Percentiles rank a stretch among this genome's conserved stretches.
Conservation (phyloP, 2,113 vertebrate species). For the Ciconia maguari region DNA sequence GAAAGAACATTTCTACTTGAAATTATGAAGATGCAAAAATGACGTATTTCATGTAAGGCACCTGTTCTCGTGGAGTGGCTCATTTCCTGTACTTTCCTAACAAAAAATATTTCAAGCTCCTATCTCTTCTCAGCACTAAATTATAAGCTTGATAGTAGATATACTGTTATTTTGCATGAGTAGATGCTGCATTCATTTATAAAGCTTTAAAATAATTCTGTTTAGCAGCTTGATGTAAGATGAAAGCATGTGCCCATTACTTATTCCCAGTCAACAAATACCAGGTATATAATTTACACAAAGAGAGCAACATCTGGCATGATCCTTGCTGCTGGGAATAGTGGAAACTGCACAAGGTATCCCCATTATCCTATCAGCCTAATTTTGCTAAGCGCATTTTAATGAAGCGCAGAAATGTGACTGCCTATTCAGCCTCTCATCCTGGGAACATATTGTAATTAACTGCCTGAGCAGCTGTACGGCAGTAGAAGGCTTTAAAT, state of each 20-base stretch:
- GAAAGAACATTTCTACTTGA: not conserved
- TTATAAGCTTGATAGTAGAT: not conserved
- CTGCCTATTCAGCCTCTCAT: slow-evolving; percentile 31
- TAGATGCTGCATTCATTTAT: not conserved
- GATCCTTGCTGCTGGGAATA: not conserved
- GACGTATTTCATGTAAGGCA: not conserved
- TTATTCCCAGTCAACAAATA: not conserved
- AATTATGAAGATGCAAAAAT: not conserved
- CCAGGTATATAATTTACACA: not conserved
- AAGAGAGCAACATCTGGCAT: not conserved
- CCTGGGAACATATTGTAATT: slow-evolving; percentile 59
- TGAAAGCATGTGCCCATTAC: not conserved
- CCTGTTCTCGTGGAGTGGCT: not conserved
- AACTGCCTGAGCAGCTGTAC: slow-evolving; percentile 50
- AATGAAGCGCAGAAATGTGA: slow-evolving; percentile 7
- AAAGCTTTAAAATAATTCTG: not conserved
- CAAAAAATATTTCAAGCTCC: not conserved
- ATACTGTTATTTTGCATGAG: not conserved
- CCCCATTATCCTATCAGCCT: slow-evolving; percentile 11
- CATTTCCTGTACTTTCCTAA: not conserved
- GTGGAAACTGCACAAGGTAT: not conserved
- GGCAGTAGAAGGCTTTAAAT: not conserved
- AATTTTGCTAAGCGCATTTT: slow-evolving; percentile 42
- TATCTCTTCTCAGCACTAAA: not conserved
- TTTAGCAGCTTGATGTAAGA: not conserved